phyloP scores from a whole-genome alignment of 2,113 vertebrate genomes.

The Phoenicopterus ruber region DNA sequence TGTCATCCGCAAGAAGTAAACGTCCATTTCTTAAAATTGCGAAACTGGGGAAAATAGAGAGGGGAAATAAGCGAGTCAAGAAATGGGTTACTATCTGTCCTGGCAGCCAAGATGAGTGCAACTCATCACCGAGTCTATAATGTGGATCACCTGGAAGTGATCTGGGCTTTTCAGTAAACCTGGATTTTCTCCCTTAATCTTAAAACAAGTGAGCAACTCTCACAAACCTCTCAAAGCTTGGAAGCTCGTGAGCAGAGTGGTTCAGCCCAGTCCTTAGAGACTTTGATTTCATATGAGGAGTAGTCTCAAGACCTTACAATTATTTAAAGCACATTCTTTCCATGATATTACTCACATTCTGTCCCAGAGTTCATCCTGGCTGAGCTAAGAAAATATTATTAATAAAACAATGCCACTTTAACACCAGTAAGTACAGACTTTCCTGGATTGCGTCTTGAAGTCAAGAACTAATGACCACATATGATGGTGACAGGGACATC shows the following conservation, averaged over 20 bases:
- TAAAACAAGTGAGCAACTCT: not conserved
- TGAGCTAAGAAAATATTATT: not conserved
- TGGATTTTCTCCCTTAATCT: not conserved
- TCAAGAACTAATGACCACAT: not conserved
- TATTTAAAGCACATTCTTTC: conserved; percentile 2
- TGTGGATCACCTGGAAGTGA: not conserved
- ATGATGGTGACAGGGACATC: not conserved
- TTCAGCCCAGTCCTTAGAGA: not conserved
- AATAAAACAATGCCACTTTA: not conserved
- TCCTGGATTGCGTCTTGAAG: not conserved
- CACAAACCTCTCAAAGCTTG: not conserved
- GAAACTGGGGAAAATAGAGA: conserved; percentile 73
- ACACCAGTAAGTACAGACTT: not conserved
- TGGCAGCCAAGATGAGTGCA: not conserved
- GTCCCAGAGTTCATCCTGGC: not conserved
- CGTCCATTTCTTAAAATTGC: conserved; percentile 88
- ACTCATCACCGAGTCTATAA: not conserved
- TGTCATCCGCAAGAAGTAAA: conserved; percentile 94
- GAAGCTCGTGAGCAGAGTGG: not conserved
- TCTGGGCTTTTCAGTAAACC: not conserved
- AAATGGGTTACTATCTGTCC: not conserved
- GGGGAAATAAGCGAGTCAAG: not conserved
- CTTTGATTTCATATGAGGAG: not conserved
- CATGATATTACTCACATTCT: not conserved
- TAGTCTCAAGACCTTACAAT: not conserved